phyloP scores from a whole-genome alignment of 2,888 invertebrate genomes.

The Bugula neritina region DNA sequence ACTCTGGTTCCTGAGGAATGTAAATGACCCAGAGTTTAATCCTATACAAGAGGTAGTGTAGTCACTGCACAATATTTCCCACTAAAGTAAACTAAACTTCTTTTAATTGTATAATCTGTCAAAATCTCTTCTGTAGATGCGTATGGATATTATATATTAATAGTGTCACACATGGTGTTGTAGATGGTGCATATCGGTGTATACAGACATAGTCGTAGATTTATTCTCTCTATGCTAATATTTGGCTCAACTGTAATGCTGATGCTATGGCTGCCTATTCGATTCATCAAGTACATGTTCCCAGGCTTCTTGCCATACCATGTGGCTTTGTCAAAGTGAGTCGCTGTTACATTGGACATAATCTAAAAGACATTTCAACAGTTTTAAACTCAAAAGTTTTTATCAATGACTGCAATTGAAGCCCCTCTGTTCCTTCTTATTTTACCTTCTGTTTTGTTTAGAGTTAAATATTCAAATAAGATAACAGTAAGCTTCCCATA shows the following conservation, averaged over 20 bases:
- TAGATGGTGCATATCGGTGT: constrained; percentile 96
- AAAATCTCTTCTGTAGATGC: neutral
- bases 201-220: constrained; percentile 77
- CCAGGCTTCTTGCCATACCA: constrained; percentile 85
- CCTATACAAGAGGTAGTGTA: constrained; percentile 75
- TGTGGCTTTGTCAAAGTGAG: constrained; percentile 62
- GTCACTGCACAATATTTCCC: neutral
- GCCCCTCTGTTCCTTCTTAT: no score
- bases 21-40: constrained; percentile 98
- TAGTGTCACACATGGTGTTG: neutral
- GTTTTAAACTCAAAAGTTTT: no score
- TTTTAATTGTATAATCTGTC: no score
- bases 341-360: no score
- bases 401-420: no score
- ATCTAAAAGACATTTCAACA: no score
- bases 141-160: neutral
- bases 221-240: constrained; percentile 76
- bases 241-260: constrained; percentile 92
- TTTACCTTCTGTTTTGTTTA: no score
- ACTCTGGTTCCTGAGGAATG: constrained; percentile 92
- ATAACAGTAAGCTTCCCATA: no score
- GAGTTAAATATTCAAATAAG: no score
- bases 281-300: constrained; percentile 71
- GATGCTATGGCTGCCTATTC: constrained; percentile 91
- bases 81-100: no score